A percentile compares a stretch with the other conserved stretches of the same genome.
phyloP scores from a whole-genome alignment of 2,888 invertebrate species.

The Lumbricus terrestris region DNA sequence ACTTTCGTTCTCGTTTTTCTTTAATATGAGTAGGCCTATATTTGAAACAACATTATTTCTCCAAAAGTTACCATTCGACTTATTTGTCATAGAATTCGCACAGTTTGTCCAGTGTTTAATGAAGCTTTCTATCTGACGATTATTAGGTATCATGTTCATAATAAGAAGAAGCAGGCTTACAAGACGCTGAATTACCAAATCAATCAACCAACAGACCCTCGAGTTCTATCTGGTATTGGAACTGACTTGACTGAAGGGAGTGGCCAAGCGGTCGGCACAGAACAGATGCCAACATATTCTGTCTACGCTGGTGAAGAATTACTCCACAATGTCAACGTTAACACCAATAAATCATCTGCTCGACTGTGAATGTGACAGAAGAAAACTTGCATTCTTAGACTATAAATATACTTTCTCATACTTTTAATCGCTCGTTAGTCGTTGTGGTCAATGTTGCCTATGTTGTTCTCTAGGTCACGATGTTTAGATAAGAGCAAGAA shows the following conservation, averaged over 20 bases:
- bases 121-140: neutral
- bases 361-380: neutral
- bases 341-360: neutral
- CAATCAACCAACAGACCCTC: neutral
- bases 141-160: neutral
- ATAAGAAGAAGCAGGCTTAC: neutral
- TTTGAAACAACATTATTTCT: neutral
- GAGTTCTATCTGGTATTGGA: neutral
- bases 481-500: no score
- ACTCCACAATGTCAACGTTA: neutral
- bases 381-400: neutral
- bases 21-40: no score
- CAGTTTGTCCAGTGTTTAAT: no score
- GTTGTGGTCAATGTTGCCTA: no score
- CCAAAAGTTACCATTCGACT: no score
- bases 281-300: constrained; percentile 3
- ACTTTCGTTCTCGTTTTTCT: no score
- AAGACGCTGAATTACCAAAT: neutral
- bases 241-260: neutral
- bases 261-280: neutral
- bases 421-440: neutral
- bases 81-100: no score
- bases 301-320: neutral
- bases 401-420: neutral
- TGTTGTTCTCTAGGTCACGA: no score